Evolutionary conservation across 2,888 invertebrate genomes (phyloP).

Genomic region (Cyrtodaria siliqua): DNA sequence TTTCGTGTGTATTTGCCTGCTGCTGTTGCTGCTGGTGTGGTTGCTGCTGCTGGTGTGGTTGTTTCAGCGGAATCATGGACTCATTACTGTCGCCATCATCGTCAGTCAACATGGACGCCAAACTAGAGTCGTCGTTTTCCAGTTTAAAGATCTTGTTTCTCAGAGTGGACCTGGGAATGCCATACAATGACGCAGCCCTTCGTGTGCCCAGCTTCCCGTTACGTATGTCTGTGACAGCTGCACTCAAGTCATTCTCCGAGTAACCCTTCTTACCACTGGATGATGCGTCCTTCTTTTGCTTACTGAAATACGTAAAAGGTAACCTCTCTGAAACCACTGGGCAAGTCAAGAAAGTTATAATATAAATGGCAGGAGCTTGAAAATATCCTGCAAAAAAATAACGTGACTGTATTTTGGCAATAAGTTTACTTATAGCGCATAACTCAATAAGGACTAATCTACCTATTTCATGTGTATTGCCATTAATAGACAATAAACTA

Average conservation of each 20-base stretch:
- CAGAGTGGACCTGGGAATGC: conserved; percentile 97
- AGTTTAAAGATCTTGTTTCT: conserved; percentile 93
- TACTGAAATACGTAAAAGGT: conserved; percentile 19
- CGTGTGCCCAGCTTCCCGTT: conserved; percentile 96
- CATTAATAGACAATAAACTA: too few species aligned
- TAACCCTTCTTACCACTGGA: conserved; percentile 88
- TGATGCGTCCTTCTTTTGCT: conserved; percentile 10
- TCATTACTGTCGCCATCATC: conserved; percentile 44
- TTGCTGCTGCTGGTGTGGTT: not conserved
- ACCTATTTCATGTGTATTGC: too few species aligned
- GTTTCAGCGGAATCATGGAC: conserved; percentile 4
- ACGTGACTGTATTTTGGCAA: too few species aligned
- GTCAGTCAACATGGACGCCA: conserved; percentile 5
- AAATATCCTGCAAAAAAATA: too few species aligned
- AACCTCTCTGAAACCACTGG: too few species aligned
- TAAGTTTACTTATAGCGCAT: too few species aligned
- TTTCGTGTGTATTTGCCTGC: not conserved
- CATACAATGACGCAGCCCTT: conserved; percentile 97
- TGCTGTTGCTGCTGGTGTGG: conserved; percentile 5
- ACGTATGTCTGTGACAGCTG: conserved; percentile 97
- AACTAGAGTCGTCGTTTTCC: conserved; percentile 72
- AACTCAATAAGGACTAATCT: too few species aligned
- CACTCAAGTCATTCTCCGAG: conserved; percentile 97
- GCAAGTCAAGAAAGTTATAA: too few species aligned
- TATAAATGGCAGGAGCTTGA: too few species aligned